Evolutionary conservation across 2,113 vertebrate species (phyloP).

Genomic region (Thunnus maccoyii): DNA sequence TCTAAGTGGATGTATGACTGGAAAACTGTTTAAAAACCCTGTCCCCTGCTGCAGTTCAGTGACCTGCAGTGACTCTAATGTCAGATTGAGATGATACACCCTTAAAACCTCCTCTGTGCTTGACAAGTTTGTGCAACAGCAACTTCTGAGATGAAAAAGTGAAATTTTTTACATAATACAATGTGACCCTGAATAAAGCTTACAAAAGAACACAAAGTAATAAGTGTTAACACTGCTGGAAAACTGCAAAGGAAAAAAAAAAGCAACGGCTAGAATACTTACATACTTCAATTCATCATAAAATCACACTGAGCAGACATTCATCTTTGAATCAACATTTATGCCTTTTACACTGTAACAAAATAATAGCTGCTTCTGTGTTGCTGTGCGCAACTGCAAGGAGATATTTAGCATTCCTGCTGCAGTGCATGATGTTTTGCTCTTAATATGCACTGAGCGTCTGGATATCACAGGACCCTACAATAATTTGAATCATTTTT

Average conservation of each 20-base stretch:
- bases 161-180: constrained; percentile 28
- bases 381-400: constrained; percentile 13
- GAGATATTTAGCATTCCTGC: constrained; percentile 28
- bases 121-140: constrained; percentile 1
- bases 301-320: constrained; percentile 21
- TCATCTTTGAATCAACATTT: constrained; percentile 29
- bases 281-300: constrained; percentile 19
- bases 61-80: constrained; percentile 24
- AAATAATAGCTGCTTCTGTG: constrained; percentile 28
- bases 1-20: not conserved
- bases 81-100: constrained; percentile 13
- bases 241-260: constrained; percentile 26
- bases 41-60: constrained; percentile 15
- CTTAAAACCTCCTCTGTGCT: not conserved
- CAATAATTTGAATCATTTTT: constrained; percentile 33
- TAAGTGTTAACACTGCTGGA: constrained; percentile 32
- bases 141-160: constrained; percentile 20
- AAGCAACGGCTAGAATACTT: not conserved
- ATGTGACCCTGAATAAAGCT: constrained; percentile 47
- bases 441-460: constrained; percentile 28
- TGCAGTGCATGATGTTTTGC: constrained; percentile 4
- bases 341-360: constrained; percentile 20
- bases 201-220: constrained; percentile 30
- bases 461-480: constrained; percentile 1
- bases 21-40: not conserved